Conservation (phyloP, 2,113 vertebrate genomes). For the Xiphias gladius region DNA sequence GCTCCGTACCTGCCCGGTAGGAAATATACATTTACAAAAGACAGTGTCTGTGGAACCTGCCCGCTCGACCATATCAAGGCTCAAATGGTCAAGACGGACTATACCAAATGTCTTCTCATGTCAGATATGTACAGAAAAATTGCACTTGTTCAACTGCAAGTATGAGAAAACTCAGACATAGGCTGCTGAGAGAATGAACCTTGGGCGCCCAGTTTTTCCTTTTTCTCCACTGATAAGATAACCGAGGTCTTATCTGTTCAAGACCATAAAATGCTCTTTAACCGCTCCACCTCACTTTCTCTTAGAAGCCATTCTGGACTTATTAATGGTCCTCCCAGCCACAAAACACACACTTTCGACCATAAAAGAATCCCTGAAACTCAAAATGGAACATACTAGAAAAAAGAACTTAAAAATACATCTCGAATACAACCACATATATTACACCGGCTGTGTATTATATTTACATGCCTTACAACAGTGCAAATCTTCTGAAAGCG, state of each 20-base stretch:
- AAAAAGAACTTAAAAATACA: conserved; percentile 55
- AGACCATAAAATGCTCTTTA: conserved; percentile 41
- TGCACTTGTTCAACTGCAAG: conserved; percentile 78
- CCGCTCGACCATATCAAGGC: conserved; percentile 56
- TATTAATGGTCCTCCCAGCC: conserved; percentile 31
- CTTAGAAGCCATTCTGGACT: conserved; percentile 18
- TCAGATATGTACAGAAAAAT: conserved; percentile 74
- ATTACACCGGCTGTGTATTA: conserved; percentile 48
- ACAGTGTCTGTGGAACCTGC: conserved; percentile 27
- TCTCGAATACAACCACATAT: conserved; percentile 55
- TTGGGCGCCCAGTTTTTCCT: conserved; percentile 23
- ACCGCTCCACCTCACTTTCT: conserved; percentile 1
- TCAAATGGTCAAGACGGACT: conserved; percentile 57
- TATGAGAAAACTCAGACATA: conserved; percentile 32
- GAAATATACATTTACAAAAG: conserved; percentile 63
- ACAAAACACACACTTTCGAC: conserved; percentile 40
- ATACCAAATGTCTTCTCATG: conserved; percentile 16
- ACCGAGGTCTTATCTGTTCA: conserved; percentile 17
- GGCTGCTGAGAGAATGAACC: conserved; percentile 39
- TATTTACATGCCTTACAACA: conserved; percentile 76
- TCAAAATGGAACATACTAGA: conserved; percentile 59
- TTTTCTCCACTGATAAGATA: background rate
- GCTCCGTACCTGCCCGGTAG: conserved; percentile 52
- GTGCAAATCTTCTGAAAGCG: conserved; percentile 62
- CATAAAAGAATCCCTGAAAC: conserved; percentile 81